phyloP scores from a whole-genome alignment of 2,888 invertebrate species.

The Diaprepes abbreviatus region DNA sequence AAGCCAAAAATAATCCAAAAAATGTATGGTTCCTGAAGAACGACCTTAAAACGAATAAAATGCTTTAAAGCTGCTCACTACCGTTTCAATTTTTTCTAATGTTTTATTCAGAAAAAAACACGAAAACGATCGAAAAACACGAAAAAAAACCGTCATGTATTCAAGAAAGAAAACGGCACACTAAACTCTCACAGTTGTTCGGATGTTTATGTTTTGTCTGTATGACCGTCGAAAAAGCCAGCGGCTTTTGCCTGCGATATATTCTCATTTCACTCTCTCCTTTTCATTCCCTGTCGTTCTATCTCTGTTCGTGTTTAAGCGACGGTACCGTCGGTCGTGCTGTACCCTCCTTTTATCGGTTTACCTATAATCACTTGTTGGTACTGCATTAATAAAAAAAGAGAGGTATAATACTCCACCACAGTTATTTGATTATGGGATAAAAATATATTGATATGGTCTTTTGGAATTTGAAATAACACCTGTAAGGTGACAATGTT shows the following conservation, averaged over 20 bases:
- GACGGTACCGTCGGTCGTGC: neutral
- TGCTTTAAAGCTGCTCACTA: neutral
- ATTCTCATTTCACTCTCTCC: neutral
- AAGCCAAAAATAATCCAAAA: conserved; percentile 3
- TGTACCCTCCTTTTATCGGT: conserved; percentile 12
- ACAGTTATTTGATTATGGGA: too few relatives aligned
- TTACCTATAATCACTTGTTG: conserved; percentile 7
- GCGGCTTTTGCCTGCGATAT: neutral
- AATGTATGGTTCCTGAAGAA: neutral
- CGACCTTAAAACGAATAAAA: neutral
- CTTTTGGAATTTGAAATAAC: too few relatives aligned
- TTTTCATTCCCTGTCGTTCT: neutral
- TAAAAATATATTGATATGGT: too few relatives aligned
- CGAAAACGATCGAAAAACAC: neutral
- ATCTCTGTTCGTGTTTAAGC: neutral
- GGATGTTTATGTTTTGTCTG: conserved; percentile 25
- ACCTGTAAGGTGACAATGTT: too few relatives aligned
- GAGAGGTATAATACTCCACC: too few relatives aligned
- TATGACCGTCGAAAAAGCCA: conserved; percentile 6
- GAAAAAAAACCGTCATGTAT: conserved; percentile 1
- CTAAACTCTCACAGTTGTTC: conserved; percentile 19
- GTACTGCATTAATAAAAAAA: neutral
- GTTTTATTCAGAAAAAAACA: neutral
- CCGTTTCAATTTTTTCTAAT: neutral
- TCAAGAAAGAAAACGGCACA: conserved; percentile 14